These are phyloP conservation scores for Notothenia coriiceps DNA, from an alignment of 2,113 vertebrate species.

Conservation along the genomic window DNA sequence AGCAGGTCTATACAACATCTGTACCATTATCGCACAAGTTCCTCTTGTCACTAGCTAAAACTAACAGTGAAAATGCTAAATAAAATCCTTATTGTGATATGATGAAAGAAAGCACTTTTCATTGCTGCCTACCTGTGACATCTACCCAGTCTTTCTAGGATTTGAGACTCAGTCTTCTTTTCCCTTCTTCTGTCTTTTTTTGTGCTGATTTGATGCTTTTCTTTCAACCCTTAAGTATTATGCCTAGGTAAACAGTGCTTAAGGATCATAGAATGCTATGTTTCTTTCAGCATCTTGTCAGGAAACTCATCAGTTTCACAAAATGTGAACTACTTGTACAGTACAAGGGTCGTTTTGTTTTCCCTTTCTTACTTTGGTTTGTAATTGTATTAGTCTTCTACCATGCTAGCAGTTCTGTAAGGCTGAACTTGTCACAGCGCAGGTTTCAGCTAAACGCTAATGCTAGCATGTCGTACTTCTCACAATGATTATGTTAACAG, in stretches of 20 bases:
- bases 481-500: too few species aligned
- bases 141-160: constrained; percentile 36
- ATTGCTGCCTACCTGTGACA: constrained; percentile 30
- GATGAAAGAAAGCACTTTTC: background rate
- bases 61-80: constrained; percentile 61
- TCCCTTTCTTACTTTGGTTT: too few species aligned
- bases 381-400: too few species aligned
- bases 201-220: constrained; percentile 36
- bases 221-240: constrained; percentile 39
- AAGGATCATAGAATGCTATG: constrained; percentile 1
- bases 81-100: constrained; percentile 44
- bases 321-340: background rate
- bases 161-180: constrained; percentile 31
- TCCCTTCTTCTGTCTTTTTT: constrained; percentile 21
- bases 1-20: constrained; percentile 29
- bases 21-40: constrained; percentile 6
- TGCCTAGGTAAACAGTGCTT: constrained; percentile 19
- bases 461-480: background rate
- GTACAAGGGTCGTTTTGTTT: background rate
- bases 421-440: too few species aligned
- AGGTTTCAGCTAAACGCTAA: constrained; percentile 1
- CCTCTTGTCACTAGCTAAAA: constrained; percentile 24
- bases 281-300: background rate
- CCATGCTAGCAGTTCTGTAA: too few species aligned
- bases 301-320: background rate